These are phyloP conservation scores for Microplitis deprimator DNA, from an alignment of 2,888 invertebrate genomes.

Conservation along the genomic window DNA sequence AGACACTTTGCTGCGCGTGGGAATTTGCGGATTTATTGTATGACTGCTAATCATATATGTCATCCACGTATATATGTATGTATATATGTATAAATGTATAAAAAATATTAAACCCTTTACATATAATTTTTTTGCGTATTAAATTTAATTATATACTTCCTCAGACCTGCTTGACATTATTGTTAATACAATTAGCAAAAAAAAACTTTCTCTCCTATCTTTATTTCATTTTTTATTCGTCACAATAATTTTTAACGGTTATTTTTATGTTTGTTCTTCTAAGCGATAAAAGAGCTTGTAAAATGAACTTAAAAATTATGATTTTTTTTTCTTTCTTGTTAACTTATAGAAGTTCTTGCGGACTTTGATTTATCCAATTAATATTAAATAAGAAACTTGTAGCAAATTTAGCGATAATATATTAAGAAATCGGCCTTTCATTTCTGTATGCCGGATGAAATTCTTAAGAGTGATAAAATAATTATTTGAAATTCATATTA, in stretches of 20 bases:
- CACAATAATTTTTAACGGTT: neutral
- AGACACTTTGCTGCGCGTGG: constrained; percentile 16
- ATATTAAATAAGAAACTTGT: too few species aligned
- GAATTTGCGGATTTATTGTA: constrained; percentile 11
- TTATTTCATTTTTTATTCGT: neutral
- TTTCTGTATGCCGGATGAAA: neutral
- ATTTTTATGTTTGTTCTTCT: neutral
- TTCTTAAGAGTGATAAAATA: neutral
- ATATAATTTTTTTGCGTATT: neutral
- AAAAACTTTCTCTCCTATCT: constrained; percentile 16
- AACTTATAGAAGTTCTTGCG: too few species aligned
- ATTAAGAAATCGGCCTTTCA: neutral
- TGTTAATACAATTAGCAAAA: neutral
- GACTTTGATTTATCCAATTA: too few species aligned
- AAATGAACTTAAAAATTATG: too few species aligned
- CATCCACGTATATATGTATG: constrained; percentile 22
- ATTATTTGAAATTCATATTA: neutral
- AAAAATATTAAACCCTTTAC: constrained; percentile 1
- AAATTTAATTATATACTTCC: constrained; percentile 24
- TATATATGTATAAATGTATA: neutral
- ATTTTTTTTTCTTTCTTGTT: too few species aligned
- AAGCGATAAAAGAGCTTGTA: too few species aligned
- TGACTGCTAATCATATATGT: constrained; percentile 25
- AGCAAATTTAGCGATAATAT: too few species aligned
- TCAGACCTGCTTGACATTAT: constrained; percentile 6